These are phyloP conservation scores for Sebastes minor DNA, from an alignment of 2,797 vertebrate species.

Conservation along the genomic window DNA sequence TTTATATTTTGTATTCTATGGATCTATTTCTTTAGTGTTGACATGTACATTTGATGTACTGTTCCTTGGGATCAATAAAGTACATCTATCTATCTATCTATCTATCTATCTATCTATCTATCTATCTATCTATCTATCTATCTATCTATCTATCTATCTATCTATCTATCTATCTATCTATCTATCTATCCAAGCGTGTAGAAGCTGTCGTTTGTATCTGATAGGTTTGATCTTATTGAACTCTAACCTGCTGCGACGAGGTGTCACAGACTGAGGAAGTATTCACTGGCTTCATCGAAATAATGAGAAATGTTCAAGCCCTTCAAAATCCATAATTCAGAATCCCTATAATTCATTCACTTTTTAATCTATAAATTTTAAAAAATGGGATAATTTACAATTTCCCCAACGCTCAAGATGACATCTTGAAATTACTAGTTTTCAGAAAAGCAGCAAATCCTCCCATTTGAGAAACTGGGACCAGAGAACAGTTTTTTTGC, in stretches of 20 bases:
- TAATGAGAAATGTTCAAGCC: background rate
- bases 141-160: too few relatives aligned
- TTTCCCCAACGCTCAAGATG: background rate
- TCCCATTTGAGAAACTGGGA: background rate
- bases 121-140: too few relatives aligned
- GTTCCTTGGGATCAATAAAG: too few relatives aligned
- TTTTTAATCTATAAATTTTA: background rate
- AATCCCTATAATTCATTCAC: background rate
- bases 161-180: too few relatives aligned
- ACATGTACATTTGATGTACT: too few relatives aligned
- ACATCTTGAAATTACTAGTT: background rate
- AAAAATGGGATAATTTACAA: background rate
- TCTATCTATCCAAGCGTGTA: background rate
- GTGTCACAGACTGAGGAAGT: background rate
- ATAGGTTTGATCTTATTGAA: background rate
- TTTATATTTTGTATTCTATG: too few relatives aligned
- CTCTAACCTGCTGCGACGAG: too few relatives aligned
- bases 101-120: too few relatives aligned
- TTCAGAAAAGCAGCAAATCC: background rate
- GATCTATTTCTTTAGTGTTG: too few relatives aligned
- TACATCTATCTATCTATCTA: too few relatives aligned
- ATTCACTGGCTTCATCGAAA: background rate
- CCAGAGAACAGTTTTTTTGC: background rate
- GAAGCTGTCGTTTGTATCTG: background rate
- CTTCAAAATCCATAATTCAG: background rate